Percentiles rank a stretch among this genome's conserved stretches.
phyloP scores from a whole-genome alignment of 92 coral and sea anemone genomes.

The Paramuricea clavata region DNA sequence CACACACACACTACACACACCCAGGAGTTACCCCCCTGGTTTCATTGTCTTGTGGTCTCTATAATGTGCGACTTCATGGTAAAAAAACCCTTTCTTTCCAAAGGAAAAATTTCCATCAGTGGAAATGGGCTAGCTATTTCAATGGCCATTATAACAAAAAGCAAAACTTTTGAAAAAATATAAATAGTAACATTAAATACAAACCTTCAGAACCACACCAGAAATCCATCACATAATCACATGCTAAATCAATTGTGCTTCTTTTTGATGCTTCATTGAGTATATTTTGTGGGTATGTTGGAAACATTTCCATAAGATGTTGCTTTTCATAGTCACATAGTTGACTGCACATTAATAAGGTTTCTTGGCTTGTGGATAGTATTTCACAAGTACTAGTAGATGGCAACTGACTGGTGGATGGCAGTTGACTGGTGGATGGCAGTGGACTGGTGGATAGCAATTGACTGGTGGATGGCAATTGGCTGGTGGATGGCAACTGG shows the following conservation, averaged over 20 bases:
- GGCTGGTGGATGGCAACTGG: not conserved
- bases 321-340: not conserved
- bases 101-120: not conserved
- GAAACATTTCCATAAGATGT: not conserved
- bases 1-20: too few relatives aligned
- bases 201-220: constrained; percentile 5
- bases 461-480: not conserved
- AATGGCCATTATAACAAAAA: not conserved
- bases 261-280: not conserved
- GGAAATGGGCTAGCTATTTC: not conserved
- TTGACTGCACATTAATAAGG: constrained; percentile 7
- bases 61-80: not conserved
- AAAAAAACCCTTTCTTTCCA: too few relatives aligned
- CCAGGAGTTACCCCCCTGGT: not conserved
- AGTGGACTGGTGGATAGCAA: not conserved
- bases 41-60: not conserved
- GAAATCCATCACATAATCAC: not conserved
- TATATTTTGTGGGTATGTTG: not conserved
- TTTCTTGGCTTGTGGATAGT: not conserved
- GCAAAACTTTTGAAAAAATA: not conserved
- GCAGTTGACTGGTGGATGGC: not conserved
- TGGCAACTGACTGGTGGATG: not conserved
- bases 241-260: constrained; percentile 7
- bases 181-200: not conserved
- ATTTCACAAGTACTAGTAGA: not conserved